Evolutionary conservation across 2,888 invertebrate species (phyloP).

Genomic region (Ornithoptera priamus): DNA sequence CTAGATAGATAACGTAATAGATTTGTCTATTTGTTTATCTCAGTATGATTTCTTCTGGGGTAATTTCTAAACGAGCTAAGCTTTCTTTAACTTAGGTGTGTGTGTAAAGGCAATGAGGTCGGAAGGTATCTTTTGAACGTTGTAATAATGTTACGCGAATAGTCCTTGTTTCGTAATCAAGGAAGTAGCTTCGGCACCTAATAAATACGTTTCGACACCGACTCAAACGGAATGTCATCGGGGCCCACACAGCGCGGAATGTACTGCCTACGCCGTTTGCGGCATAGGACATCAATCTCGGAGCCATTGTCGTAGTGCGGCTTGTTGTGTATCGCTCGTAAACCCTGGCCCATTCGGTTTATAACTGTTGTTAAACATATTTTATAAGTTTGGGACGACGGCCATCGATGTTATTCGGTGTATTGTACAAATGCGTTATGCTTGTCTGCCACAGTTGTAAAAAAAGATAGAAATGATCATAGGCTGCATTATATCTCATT

Average conservation of each 20-base stretch:
- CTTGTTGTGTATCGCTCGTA: conserved; percentile 30
- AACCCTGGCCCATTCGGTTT: conserved; percentile 30
- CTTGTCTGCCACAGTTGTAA: neutral
- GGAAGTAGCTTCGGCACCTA: conserved; percentile 40
- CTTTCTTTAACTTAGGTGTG: no score
- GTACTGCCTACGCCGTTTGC: conserved; percentile 60
- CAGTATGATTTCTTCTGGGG: no score
- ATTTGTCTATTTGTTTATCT: no score
- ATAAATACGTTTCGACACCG: conserved; percentile 48
- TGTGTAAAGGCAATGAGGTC: no score
- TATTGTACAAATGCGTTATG: neutral
- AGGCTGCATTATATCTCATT: no score
- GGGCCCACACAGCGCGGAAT: conserved; percentile 62
- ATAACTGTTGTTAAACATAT: conserved; percentile 32
- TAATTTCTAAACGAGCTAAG: no score
- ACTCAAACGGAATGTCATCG: conserved; percentile 48
- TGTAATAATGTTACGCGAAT: conserved; percentile 16
- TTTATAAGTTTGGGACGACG: conserved; percentile 28
- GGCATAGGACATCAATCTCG: conserved; percentile 48
- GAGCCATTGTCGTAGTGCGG: conserved; percentile 40
- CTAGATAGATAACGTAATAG: no score
- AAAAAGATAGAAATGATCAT: no score
- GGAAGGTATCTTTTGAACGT: neutral
- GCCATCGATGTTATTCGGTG: conserved; percentile 11
- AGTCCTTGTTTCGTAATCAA: conserved; percentile 27